Conservation (phyloP, 1,140 invertebrate species). For the Drosophila kepulauana region DNA sequence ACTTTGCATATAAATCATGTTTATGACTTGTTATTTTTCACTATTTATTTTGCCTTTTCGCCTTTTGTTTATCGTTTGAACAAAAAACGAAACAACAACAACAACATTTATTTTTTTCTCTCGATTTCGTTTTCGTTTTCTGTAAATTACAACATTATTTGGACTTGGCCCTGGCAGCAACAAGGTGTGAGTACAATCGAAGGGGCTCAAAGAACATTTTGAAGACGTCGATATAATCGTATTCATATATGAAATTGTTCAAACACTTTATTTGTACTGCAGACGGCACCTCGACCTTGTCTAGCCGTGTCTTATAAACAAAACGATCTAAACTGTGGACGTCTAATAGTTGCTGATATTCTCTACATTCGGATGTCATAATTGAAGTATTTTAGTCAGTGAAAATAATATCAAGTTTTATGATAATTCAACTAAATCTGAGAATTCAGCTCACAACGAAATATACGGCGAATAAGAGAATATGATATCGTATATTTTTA, state of each 20-base stretch:
- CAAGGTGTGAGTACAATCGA: not conserved
- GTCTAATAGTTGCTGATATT: too few species aligned
- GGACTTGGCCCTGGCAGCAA: constrained; percentile 36
- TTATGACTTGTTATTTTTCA: constrained; percentile 83
- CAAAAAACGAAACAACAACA: constrained; percentile 24
- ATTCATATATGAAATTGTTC: constrained; percentile 23
- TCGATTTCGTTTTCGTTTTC: constrained; percentile 34
- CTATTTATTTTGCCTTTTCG: constrained; percentile 73
- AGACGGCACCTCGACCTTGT: constrained; percentile 34
- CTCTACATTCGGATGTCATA: too few species aligned
- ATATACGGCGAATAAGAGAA: too few species aligned
- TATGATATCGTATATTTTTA: too few species aligned
- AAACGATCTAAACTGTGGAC: constrained; percentile 3
- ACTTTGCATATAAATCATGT: constrained; percentile 83
- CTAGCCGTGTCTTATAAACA: constrained; percentile 12
- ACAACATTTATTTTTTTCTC: constrained; percentile 50
- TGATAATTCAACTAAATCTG: too few species aligned
- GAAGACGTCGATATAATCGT: constrained; percentile 17
- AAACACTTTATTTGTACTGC: constrained; percentile 14
- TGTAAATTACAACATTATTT: constrained; percentile 79
- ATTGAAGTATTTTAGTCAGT: too few species aligned
- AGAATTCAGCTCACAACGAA: too few species aligned
- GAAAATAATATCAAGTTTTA: too few species aligned
- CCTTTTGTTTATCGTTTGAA: constrained; percentile 62
- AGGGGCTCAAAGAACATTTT: constrained; percentile 22